Percentiles rank a stretch among this genome's conserved stretches.
phyloP scores from a whole-genome alignment of 1,140 invertebrate species.

The Coelopa frigida region DNA sequence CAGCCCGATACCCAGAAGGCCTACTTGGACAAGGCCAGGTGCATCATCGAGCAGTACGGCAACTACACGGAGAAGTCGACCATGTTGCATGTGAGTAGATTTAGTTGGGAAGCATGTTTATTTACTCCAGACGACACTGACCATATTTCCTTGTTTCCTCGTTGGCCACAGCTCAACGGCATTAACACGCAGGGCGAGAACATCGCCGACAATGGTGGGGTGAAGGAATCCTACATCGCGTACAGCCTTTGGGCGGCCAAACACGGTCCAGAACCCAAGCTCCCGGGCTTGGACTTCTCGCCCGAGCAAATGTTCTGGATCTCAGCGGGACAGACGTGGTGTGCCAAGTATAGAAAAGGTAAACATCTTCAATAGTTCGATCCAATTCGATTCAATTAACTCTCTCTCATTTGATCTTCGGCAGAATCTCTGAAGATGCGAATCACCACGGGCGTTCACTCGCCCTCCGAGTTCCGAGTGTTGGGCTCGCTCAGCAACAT shows the following conservation, averaged over 20 bases:
- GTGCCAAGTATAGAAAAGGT: conserved; percentile 49
- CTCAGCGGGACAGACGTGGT: conserved; percentile 56
- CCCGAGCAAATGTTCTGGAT: conserved; percentile 70
- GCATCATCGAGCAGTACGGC: conserved; percentile 83
- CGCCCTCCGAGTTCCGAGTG: conserved; percentile 74
- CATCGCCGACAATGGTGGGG: conserved; percentile 84
- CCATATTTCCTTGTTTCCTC: neutral
- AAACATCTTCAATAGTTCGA: conserved; percentile 40
- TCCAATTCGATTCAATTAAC: neutral
- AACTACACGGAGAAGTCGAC: conserved; percentile 70
- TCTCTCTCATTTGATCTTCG: neutral
- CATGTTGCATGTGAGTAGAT: conserved; percentile 55
- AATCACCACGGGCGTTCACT: conserved; percentile 69
- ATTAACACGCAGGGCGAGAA: conserved; percentile 88
- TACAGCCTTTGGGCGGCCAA: conserved; percentile 63
- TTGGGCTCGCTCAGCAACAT: conserved; percentile 85
- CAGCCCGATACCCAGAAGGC: conserved; percentile 61
- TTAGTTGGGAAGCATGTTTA: neutral
- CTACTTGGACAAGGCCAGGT: conserved; percentile 70
- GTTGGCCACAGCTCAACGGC: conserved; percentile 64
- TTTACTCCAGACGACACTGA: neutral
- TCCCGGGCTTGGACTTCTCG: conserved; percentile 61
- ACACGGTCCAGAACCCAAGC: conserved; percentile 55
- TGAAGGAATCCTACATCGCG: conserved; percentile 79
- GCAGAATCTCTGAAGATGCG: conserved; percentile 65